Evolutionary conservation across 2,797 vertebrate species (phyloP), one percentile per base, ranked within the genome.

Genomic region (Carapus acus): DNA sequence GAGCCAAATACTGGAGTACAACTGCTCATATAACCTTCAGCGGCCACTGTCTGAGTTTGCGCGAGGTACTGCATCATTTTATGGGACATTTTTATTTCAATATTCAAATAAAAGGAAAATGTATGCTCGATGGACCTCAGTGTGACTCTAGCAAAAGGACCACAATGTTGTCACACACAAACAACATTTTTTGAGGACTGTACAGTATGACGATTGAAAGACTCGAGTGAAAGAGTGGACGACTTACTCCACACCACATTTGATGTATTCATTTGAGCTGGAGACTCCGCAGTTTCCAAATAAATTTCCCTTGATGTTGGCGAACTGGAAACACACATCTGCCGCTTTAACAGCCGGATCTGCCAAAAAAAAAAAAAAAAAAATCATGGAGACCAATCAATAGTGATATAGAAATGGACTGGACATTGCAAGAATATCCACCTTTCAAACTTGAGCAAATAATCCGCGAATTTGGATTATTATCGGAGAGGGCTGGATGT

Each of bases 241-340:
- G n/a, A 91, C 91, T 93, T 84, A 95, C 93, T 34, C 75, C 6
- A 62, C 1, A 6, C 43, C n/a, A 46, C 93, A 95, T 69, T 77
- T 84, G 31, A 83, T 67, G 16, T 3, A 47, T 0, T 0, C 0
- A 43, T 62, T 62, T 0, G 0, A 7, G 21, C 12, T 41, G 20
- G 1, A 18, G 0, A 6, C 3, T 54, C 93, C 93, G 74, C 93
- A 94, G 76, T 96, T 96, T 43, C 93, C 93, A 78, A 88, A 92
- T 13, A 2, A 1, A 34, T 86, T 58, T 58, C 93, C 93, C 15
- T 49, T 51, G 0, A 43, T 73, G 62, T 96, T 96, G 40, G 83
- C 73, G 54, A 29, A 12, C 31, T 44, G 1, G 50, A 89, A 96
- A 74, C 93, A 96, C 36, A 65, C 8, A 54, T 92, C 81, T 13